phyloP scores from a whole-genome alignment of 2,113 vertebrate species.

The Xiphophorus couchianus region DNA sequence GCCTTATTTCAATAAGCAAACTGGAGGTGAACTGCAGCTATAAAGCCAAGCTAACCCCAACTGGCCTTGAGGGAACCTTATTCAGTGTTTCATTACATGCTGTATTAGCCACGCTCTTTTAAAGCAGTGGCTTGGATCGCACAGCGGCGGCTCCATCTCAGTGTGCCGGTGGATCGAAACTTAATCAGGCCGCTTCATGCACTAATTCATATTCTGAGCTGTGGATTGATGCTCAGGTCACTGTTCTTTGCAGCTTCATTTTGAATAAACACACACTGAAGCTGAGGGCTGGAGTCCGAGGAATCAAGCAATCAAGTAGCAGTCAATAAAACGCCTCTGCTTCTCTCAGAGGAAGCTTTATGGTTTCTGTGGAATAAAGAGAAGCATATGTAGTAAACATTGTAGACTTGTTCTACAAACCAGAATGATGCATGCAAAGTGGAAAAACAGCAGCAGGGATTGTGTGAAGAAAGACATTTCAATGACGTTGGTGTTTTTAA shows the following conservation, averaged over 20 bases:
- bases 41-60: slow-evolving; percentile 49
- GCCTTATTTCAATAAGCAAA: slow-evolving; percentile 25
- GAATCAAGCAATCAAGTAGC: slow-evolving; percentile 42
- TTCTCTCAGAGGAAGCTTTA: background rate
- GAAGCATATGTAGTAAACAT: no score
- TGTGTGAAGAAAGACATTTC: background rate
- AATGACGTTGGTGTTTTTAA: no score
- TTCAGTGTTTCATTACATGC: slow-evolving; percentile 71
- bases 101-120: slow-evolving; percentile 59
- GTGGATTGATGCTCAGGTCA: slow-evolving; percentile 33
- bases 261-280: slow-evolving; percentile 56
- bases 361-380: slow-evolving; percentile 4
- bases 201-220: slow-evolving; percentile 59
- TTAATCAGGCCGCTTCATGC: slow-evolving; percentile 67
- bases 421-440: background rate
- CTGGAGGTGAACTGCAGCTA: slow-evolving; percentile 47
- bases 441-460: background rate
- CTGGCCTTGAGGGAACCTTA: slow-evolving; percentile 41
- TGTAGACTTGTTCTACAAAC: background rate
- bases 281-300: slow-evolving; percentile 47
- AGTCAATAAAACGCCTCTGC: slow-evolving; percentile 1
- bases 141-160: slow-evolving; percentile 24
- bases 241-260: slow-evolving; percentile 41
- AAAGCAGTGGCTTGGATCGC: slow-evolving; percentile 33
- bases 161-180: slow-evolving; percentile 63